Conservation (phyloP, 2,113 vertebrate genomes). For the Rhea pennata region DNA sequence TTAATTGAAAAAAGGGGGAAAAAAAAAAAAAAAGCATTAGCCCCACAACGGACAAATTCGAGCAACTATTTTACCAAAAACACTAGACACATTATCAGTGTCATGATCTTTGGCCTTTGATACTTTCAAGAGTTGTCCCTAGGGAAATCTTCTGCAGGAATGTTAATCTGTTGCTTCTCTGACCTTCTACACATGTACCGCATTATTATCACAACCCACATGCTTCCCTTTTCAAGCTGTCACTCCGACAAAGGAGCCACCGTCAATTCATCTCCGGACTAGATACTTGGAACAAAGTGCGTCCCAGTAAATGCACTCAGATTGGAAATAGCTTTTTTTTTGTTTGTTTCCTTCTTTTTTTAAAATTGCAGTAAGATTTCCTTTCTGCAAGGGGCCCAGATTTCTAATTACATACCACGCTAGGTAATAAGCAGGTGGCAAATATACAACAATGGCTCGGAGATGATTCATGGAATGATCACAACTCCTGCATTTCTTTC, state of each 20-base stretch:
- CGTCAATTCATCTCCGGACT: conserved; percentile 53
- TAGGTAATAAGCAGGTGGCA: not conserved
- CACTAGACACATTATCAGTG: conserved; percentile 72
- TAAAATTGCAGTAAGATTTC: conserved; percentile 49
- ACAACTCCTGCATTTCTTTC: conserved; percentile 31
- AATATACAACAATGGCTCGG: conserved; percentile 8
- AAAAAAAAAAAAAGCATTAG: not conserved
- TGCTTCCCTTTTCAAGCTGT: conserved; percentile 73
- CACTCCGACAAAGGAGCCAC: conserved; percentile 67
- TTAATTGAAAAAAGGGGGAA: conserved; percentile 49
- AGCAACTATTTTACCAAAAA: conserved; percentile 67
- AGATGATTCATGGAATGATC: conserved; percentile 30
- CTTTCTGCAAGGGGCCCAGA: conserved; percentile 19
- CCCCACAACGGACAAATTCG: conserved; percentile 48
- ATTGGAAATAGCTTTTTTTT: conserved; percentile 51
- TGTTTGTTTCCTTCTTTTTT: not conserved
- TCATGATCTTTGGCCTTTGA: conserved; percentile 73
- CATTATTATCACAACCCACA: conserved; percentile 77
- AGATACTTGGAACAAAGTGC: conserved; percentile 42
- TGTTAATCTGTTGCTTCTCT: conserved; percentile 80
- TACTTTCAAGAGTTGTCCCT: conserved; percentile 69
- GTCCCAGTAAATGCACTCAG: conserved; percentile 54
- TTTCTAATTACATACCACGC: conserved; percentile 5
- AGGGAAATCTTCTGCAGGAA: conserved; percentile 77
- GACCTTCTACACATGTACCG: conserved; percentile 76